Base-by-base conservation (phyloP, 2,797 vertebrate genomes). In the Hipposideros larvatus region DNA sequence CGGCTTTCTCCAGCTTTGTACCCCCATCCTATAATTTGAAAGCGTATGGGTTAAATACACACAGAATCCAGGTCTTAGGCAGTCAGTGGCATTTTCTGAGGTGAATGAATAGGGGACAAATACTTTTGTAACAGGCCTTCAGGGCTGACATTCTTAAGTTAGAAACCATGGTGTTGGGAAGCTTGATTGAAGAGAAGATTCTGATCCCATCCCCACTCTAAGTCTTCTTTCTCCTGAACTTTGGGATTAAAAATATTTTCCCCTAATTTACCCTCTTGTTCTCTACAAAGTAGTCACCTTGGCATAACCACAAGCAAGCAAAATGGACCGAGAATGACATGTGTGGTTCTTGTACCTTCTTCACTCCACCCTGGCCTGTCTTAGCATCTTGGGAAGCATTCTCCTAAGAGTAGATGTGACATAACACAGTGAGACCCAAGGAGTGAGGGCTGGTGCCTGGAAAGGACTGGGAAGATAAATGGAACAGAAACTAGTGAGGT, bases 371-470 rank as follows among this genome's bases (percentile, higher is more conserved):
- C 61, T 26, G 22, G 11, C 75, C 55, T 78, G 7, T 70, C 75
- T 84, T 34, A 46, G 78, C 78, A 28, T 43, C 43, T 55, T 74
- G 43, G 71, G 37, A 80, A 79, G 19, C 77, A n/a, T 53, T 28
- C 88, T 43, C 43, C 43, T 28, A 41, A 4, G 15, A 19, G 37
- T 26, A n/a, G 41, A 3, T 26, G 21, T 11, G 55, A 31, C 6
- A 4, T 18, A 7, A 2, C 5, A 2, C 26, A 11, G 11, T 0
- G 41, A 34, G 48, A 34, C 41, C 34, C 8, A 4, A 11, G 75
- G 78, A 68, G 26, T 3, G 46, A 57, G 41, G 65, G 48, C 87
- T 59, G 14, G 53, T 59, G 41, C 46, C 24, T 5, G 70, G 24
- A 13, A 21, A 53, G 22, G n/a, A 6, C 73, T 15, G 55, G 59